Base-by-base conservation (phyloP, 2,113 vertebrate genomes). In the Poeciliopsis turrubarensis region DNA sequence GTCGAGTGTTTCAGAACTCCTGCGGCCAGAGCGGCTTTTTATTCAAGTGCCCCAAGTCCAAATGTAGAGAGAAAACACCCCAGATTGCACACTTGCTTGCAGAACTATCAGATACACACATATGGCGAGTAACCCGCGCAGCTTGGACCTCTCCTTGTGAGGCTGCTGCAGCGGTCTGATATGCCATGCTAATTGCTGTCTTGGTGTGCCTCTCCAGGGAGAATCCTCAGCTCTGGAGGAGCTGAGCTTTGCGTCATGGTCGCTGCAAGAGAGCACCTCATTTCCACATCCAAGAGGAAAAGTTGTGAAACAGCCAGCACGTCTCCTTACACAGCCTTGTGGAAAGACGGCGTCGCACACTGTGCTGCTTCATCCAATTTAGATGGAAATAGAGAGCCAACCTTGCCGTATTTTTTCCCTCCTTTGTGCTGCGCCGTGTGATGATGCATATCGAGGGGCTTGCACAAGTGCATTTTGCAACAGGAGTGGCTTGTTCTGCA, bases 171-270 rank as follows among this genome's bases (percentile, higher is more conserved):
- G 78, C 57, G 81, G 76, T 86, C 80, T 84, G 86, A 83, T 88
- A 71, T 77, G 80, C 84, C 82, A 73, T 87, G 84, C 87, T 93
- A 93, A 94, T 93, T 93, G 93, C 90, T 88, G 90, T 92, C 90
- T 90, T 81, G 83, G 85, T 78, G 87, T 19, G 65, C 57, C 78
- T 90, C 92, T 91, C 88, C 79, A 39, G 92, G 89, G 92, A 91
- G 86, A 76, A 82, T 80, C 87, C 62, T 67, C 67, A 27, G 79
- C 84, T 87, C 78, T 80, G 60, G 83, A 86, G 85, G 73, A 87
- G 82, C 83, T 73, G 82, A 82, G 84, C 84, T 88, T 76, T 82
- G 90, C 81, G 80, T 87, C 88, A 84, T 78, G 85, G 90, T 85
- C 70, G 81, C 87, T 82, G 82, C 70, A 47, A 86, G 80, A 84